Evolutionary conservation across 2,888 invertebrate species (phyloP), one percentile per base, ranked within the genome.

Genomic region (Hirtodrosophila trivittata): DNA sequence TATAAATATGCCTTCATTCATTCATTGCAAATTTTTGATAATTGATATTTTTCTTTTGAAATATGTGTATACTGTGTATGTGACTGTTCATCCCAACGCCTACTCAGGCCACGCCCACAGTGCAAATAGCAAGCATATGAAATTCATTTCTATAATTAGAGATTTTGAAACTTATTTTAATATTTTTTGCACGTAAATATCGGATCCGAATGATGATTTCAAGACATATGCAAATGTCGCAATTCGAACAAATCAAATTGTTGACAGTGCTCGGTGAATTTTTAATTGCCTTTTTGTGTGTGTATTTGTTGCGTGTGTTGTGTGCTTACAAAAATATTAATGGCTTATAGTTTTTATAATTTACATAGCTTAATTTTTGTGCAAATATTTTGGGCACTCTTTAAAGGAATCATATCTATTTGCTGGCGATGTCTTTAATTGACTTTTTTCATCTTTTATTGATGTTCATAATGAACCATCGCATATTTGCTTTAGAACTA

Each of bases 231-330:
- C 83, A 66, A 78, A 75, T 73, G 54, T 56, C 69, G 35, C 65
- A 75, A 60, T 58, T 78, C 67, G 62, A 67, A 83, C 86, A 83
- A 86, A 80, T 80, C 80, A 80, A 85, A 82, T 55, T 47, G 76
- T 63, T 60, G 80, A 83, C 83, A 68, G 37, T 66, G 54, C 33
- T 39, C 47, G 46, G 10, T 35, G 51, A 56, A 9, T 33, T 63
- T 77, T 77, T 57, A 77, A 72, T 78, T 81, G 64, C 70, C 47
- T 65, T 80, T 82, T 65, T 51, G 54, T 75, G 38, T 33, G 5
- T n/a, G 35, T 9, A 32, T 39, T 49, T 16, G 25, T 38, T 32
- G 55, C 21, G 16, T 39, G 30, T 28, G 8, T 30, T 21, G 18
- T 45, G 33, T 33, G 9, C 7, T 26, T 12, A 33, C 10, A 50